Conservation (phyloP, 2,888 invertebrate genomes). For the Cryptocephalus primarius region DNA sequence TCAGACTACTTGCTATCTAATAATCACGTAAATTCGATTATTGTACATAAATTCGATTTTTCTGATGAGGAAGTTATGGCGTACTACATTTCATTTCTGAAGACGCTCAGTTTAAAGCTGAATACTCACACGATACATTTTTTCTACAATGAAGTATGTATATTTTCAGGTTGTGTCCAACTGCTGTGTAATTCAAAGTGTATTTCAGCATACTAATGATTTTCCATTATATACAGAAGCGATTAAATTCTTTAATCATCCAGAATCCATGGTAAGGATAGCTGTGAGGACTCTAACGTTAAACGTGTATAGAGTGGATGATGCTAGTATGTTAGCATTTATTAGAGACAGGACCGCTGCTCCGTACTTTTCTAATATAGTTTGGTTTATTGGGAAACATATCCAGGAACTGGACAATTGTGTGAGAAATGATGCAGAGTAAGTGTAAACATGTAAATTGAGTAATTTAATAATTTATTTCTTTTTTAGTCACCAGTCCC, state of each 20-base stretch:
- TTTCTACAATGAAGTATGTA: conserved; percentile 92
- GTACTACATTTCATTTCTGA: conserved; percentile 98
- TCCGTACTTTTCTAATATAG: conserved; percentile 96
- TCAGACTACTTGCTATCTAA: conserved; percentile 97
- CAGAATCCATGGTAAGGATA: conserved; percentile 97
- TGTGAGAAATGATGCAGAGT: conserved; percentile 92
- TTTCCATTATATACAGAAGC: conserved; percentile 98
- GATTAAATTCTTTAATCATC: conserved; percentile 98
- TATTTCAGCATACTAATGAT: conserved; percentile 85
- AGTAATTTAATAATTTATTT: not conserved
- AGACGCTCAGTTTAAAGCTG: conserved; percentile 93
- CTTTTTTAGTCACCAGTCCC: conserved; percentile 70
- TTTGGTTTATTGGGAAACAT: conserved; percentile 98
- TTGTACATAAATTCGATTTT: conserved; percentile 98
- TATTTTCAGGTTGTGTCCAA: not conserved
- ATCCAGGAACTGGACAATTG: conserved; percentile 91
- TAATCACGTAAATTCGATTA: conserved; percentile 99
- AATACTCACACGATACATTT: conserved; percentile 99
- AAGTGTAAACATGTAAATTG: conserved; percentile 37
- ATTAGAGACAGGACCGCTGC: conserved; percentile 94
- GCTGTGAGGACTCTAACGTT: conserved; percentile 95
- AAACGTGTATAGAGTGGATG: conserved; percentile 92
- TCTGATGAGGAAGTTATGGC: conserved; percentile 99
- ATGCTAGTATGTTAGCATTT: conserved; percentile 89
- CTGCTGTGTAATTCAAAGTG: too few relatives aligned